phyloP scores from a whole-genome alignment of 2,113 vertebrate genomes.

The Planiliza haematocheilus region DNA sequence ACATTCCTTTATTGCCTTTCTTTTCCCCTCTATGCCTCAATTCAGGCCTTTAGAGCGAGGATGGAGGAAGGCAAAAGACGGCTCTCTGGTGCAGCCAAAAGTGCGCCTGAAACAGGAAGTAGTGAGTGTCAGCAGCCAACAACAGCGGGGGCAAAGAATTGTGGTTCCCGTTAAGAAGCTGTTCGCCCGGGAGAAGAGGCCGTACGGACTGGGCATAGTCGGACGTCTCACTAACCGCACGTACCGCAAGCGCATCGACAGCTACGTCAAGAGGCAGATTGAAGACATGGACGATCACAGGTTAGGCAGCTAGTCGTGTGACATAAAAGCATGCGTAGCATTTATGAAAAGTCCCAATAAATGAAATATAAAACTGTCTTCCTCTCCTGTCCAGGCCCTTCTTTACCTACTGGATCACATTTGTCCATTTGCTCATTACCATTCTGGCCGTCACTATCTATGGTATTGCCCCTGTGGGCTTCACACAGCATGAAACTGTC shows the following conservation, averaged over 20 bases:
- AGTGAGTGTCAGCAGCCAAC: conserved; percentile 86
- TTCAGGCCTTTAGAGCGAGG: conserved; percentile 93
- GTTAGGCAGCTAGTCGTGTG: conserved; percentile 63
- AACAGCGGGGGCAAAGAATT: conserved; percentile 90
- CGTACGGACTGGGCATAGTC: conserved; percentile 95
- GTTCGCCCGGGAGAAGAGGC: conserved; percentile 94
- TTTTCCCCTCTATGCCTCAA: background rate
- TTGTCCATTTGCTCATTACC: conserved; percentile 95
- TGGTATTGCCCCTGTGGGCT: conserved; percentile 94
- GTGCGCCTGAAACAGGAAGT: conserved; percentile 94
- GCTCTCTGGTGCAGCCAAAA: conserved; percentile 85
- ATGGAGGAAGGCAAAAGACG: conserved; percentile 94
- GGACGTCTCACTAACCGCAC: conserved; percentile 95
- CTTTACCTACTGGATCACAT: conserved; percentile 98
- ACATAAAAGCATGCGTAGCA: background rate
- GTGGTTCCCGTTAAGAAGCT: conserved; percentile 92
- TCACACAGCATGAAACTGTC: conserved; percentile 96
- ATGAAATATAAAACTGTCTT: background rate
- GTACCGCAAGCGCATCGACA: conserved; percentile 97
- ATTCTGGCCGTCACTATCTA: conserved; percentile 94
- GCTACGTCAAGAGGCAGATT: conserved; percentile 94
- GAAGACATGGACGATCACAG: conserved; percentile 99
- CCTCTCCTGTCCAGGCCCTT: conserved; percentile 86
- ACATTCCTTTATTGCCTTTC: background rate
- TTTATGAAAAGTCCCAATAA: background rate